Evolutionary conservation across 2,113 vertebrate genomes (phyloP).

Genomic region (Corythoichthys intestinalis): DNA sequence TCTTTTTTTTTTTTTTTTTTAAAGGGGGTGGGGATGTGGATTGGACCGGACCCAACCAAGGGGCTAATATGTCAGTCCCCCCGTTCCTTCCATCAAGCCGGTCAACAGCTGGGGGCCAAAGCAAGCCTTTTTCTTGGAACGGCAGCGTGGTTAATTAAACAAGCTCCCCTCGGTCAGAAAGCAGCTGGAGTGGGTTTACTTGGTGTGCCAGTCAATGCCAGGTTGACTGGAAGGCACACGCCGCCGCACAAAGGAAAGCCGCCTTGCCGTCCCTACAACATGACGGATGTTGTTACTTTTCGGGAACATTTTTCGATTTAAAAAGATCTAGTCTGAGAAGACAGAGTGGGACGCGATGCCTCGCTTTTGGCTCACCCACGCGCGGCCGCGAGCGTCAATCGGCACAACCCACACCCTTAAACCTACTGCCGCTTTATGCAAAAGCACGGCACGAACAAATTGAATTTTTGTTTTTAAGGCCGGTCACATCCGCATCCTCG

Average conservation of each 20-base stretch:
- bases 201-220: constrained; percentile 66
- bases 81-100: constrained; percentile 50
- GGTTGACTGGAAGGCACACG: constrained; percentile 66
- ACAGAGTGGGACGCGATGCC: constrained; percentile 60
- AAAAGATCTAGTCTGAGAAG: constrained; percentile 51
- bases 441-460: constrained; percentile 48
- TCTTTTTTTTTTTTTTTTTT: background rate
- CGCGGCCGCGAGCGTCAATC: constrained; percentile 45
- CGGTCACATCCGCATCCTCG: constrained; percentile 50
- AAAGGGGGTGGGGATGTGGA: constrained; percentile 52
- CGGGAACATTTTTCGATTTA: constrained; percentile 46
- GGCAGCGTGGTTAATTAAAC: constrained; percentile 69
- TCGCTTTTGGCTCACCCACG: constrained; percentile 51
- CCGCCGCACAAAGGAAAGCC: constrained; percentile 57
- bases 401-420: constrained; percentile 62
- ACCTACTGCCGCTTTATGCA: constrained; percentile 46
- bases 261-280: constrained; percentile 43
- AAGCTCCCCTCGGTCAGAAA: constrained; percentile 68
- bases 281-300: constrained; percentile 44
- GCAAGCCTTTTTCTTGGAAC: constrained; percentile 62
- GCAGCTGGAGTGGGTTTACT: constrained; percentile 69
- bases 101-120: constrained; percentile 67
- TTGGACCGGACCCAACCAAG: constrained; percentile 52
- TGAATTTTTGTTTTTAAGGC: constrained; percentile 50
- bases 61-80: constrained; percentile 58